Conservation (phyloP, 2,797 vertebrate genomes). For the Xiphorhynchus erythropygius region DNA sequence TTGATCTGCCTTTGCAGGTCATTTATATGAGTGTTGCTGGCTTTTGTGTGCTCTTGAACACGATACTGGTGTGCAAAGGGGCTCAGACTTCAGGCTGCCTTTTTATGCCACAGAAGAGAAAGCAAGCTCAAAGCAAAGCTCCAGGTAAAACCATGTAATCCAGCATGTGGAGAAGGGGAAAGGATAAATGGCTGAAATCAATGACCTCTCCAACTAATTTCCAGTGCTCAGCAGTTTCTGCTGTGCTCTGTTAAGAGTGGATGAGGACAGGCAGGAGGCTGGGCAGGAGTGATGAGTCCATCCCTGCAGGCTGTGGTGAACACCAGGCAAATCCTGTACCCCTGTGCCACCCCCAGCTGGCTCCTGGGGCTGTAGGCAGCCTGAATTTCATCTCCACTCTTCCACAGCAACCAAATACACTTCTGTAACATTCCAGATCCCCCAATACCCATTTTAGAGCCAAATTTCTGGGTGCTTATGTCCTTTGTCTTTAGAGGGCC, state of each 20-base stretch:
- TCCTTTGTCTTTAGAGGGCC: background rate
- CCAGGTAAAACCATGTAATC: background rate
- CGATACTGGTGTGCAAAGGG: background rate
- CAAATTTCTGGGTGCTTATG: background rate
- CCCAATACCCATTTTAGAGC: background rate
- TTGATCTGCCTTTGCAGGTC: background rate
- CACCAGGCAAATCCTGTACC: background rate
- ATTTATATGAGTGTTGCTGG: background rate
- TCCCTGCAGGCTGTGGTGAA: background rate
- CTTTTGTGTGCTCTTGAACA: background rate
- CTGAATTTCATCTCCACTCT: background rate
- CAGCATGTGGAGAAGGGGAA: background rate
- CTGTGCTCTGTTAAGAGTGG: background rate
- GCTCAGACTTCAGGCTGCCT: background rate
- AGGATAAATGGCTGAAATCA: background rate
- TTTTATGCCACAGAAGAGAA: background rate
- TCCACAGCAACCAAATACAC: background rate
- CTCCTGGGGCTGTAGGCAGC: background rate
- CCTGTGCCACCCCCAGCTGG: background rate
- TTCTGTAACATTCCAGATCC: background rate
- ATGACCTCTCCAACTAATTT: conserved; percentile 23
- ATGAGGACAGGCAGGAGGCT: background rate
- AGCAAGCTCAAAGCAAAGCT: background rate
- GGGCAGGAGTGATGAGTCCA: background rate
- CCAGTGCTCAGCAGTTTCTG: background rate